A percentile compares a stretch with the other conserved stretches of the same genome.
These are phyloP conservation scores for Tetropium fuscum DNA, from an alignment of 2,888 invertebrate species.

Conservation along the genomic window DNA sequence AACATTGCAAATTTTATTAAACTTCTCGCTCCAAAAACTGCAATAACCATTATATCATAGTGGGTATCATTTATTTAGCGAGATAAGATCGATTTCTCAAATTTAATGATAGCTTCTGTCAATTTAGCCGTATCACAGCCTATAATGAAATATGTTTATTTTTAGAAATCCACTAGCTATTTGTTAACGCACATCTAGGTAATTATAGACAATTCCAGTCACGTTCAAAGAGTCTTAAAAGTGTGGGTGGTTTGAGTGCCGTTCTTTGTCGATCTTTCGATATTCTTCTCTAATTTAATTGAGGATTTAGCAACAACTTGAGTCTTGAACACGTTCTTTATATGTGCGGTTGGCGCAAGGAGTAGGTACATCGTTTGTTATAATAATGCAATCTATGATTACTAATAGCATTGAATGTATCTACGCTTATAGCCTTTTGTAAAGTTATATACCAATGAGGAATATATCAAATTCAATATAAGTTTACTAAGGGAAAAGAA, in stretches of 20 bases:
- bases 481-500: too few species aligned
- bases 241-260: constrained; percentile 14
- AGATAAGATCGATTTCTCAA: constrained; percentile 17
- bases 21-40: not conserved
- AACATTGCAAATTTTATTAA: too few species aligned
- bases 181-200: constrained; percentile 4
- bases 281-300: not conserved
- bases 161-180: constrained; percentile 23
- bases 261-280: not conserved
- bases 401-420: too few species aligned
- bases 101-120: constrained; percentile 13
- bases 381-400: too few species aligned
- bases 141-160: constrained; percentile 15
- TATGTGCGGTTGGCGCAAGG: too few species aligned
- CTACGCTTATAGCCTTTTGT: too few species aligned
- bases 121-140: not conserved
- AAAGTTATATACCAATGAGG: too few species aligned
- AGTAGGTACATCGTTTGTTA: too few species aligned
- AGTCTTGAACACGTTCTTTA: too few species aligned
- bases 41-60: not conserved
- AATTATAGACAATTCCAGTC: constrained; percentile 24
- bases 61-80: not conserved
- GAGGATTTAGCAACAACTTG: not conserved
- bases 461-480: too few species aligned
- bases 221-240: constrained; percentile 11